Conservation (phyloP, 2,797 vertebrate genomes). For the Balearica regulorum region DNA sequence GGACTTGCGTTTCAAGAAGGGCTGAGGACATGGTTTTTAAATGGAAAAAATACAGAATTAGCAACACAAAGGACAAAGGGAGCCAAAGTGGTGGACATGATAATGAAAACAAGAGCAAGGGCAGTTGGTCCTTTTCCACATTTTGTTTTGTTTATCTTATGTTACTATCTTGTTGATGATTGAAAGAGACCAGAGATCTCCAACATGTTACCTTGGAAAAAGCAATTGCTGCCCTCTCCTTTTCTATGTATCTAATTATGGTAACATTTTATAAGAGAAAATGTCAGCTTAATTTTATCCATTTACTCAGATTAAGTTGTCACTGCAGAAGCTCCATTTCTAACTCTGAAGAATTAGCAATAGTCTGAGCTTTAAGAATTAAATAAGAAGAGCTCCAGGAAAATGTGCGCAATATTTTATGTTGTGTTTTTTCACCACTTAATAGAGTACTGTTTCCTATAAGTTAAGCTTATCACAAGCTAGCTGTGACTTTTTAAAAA, state of each 20-base stretch:
- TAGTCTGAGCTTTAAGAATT: background rate
- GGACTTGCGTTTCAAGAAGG: background rate
- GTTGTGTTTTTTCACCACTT: fast-evolving
- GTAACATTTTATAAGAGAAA: background rate
- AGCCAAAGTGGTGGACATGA: background rate
- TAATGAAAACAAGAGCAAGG: background rate
- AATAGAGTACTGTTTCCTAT: background rate
- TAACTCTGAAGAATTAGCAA: background rate
- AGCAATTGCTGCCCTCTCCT: background rate
- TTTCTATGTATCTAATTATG: background rate
- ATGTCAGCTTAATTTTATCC: background rate
- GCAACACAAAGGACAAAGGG: background rate
- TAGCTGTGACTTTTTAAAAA: background rate
- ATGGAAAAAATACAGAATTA: background rate
- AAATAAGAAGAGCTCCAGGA: background rate
- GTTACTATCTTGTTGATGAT: background rate
- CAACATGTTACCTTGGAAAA: background rate
- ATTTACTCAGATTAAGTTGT: background rate
- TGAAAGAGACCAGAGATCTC: background rate
- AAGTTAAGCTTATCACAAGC: background rate
- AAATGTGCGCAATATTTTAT: background rate
- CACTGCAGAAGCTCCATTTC: background rate
- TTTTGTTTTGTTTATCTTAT: background rate
- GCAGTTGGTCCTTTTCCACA: background rate
- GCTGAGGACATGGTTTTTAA: background rate